A percentile compares a stretch with the other conserved stretches of the same genome.
These are phyloP conservation scores for Cebidichthys violaceus DNA, from an alignment of 2,113 vertebrate species.

Conservation along the genomic window DNA sequence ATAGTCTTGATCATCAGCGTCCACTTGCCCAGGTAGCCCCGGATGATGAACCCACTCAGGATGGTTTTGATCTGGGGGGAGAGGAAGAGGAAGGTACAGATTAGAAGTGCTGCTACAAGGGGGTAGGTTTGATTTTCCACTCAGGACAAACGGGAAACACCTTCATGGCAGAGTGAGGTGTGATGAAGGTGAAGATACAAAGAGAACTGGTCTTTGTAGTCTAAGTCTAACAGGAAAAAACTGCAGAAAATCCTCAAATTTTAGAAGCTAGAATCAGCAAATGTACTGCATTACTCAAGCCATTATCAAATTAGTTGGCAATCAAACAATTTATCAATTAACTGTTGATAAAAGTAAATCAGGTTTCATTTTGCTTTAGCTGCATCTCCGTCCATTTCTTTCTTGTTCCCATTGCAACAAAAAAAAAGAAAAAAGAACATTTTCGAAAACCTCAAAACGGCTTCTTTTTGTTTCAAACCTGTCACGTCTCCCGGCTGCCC, in stretches of 20 bases:
- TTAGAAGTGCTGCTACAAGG: neutral
- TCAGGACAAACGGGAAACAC: neutral
- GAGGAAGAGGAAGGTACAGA: neutral
- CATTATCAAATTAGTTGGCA: neutral
- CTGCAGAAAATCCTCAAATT: no score
- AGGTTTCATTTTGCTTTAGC: no score
- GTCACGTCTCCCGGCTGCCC: neutral
- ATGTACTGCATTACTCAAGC: neutral
- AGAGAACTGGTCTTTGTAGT: no score
- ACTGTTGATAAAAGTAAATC: neutral
- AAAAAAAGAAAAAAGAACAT: neutral
- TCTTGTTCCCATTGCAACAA: conserved; percentile 45
- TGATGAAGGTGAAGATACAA: neutral
- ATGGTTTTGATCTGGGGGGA: conserved; percentile 96
- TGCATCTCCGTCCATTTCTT: no score
- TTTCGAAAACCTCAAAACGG: conserved; percentile 6
- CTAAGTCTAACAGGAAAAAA: no score
- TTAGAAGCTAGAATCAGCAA: no score
- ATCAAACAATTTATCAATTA: no score
- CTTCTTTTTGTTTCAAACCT: conserved; percentile 13
- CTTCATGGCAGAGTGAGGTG: neutral
- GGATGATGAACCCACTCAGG: conserved; percentile 98
- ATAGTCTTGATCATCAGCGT: conserved; percentile 99
- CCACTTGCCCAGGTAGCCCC: conserved; percentile 99
- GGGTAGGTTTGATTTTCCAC: neutral